Base-by-base conservation (phyloP, 2,113 vertebrate species). In the Nerophis ophidion region DNA sequence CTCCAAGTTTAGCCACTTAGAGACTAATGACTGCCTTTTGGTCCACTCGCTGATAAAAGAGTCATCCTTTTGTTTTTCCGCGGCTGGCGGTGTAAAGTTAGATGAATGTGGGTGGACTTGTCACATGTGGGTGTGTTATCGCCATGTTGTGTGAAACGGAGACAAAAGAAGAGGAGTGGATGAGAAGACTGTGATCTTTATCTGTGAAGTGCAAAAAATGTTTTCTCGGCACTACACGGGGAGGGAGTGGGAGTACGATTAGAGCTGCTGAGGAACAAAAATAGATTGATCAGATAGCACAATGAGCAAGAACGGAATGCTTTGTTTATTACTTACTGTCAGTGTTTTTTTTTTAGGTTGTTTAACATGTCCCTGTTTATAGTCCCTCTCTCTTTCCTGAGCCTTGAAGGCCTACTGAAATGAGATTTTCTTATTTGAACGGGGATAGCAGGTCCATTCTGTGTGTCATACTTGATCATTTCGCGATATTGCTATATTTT, bases 111-210 rank as follows among this genome's bases (percentile, higher is more conserved):
- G 86, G 86, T 80, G 86, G 84, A 88, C 83, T 85, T 84, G 79
- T 88, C 84, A 79, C 86, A 80, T 69, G 84, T 86, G 86, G 83
- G 86, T 79, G 83, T 82, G 86, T 84, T 88, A 84, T 84, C 83
- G 80, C 82, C 86, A 85, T 85, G 81, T 88, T 85, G 84, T 88
- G 86, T 88, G 87, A 87, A 87, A 84, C 61, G 68, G 80, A 88
- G 81, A 88, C 85, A 86, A 86, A 86, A 84, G 82, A 71, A 87
- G 81, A 87, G 74, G 80, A 86, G 79, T 84, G 77, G 80, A 85
- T 80, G 85, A 85, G 87, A 78, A 84, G 79, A 83, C 84, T 81
- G 84, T 80, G 84, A 87, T 87, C 85, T 81, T 84, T 82, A 85
- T 88, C 82, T 87, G 75, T 82, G 84, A 85, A 87, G 82, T 85